Base-by-base conservation (phyloP, 2,797 vertebrate species). In the Acipenser transmontanus region DNA sequence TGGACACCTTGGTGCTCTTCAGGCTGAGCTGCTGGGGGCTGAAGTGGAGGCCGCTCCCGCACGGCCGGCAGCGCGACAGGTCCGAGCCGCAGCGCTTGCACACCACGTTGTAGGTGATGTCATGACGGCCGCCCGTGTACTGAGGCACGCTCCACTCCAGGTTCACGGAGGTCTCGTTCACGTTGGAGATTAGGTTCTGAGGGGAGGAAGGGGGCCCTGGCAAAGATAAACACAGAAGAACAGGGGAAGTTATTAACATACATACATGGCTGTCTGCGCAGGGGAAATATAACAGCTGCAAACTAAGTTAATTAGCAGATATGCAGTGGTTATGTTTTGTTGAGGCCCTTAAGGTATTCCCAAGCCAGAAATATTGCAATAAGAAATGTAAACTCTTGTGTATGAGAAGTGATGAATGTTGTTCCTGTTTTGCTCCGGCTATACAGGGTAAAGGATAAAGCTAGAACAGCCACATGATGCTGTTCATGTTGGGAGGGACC, bases 121-220 rank as follows among this genome's bases (percentile, higher is more conserved):
- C 97, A 70, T 93, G 93, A 0, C 97, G 93, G 7, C 97, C 95
- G 0, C 97, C 97, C 0, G 85, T 88, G 78, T 88, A 96, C 75
- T 91, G 87, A 0, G 97, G 97, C 0, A 91, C 68, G 64, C 89
- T 98, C 97, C 97, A 99, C 73, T 98, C 97, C 87, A 99, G 82
- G 84, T 96, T 94, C 64, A 99, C 97, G 0, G 97, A 99, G 0
- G 97, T 99, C 87, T 99, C 97, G 0, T 99, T 99, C 76, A 99
- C 95, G 6, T 97, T 99, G 67, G 97, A 99, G 81, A 98, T 98
- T 75, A 99, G 88, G 78, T 94, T 93, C 65, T 94, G 89, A 2
- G 97, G 97, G 50, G 96, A 93, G 0, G 95, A 92, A 0, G 97
- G 96, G 65, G 96, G 97, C 1, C 94, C 96, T 98, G 61, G 2